Percentiles rank a stretch among this genome's conserved stretches.
Conservation (phyloP, 2,113 vertebrate species). For the Passer domesticus region DNA sequence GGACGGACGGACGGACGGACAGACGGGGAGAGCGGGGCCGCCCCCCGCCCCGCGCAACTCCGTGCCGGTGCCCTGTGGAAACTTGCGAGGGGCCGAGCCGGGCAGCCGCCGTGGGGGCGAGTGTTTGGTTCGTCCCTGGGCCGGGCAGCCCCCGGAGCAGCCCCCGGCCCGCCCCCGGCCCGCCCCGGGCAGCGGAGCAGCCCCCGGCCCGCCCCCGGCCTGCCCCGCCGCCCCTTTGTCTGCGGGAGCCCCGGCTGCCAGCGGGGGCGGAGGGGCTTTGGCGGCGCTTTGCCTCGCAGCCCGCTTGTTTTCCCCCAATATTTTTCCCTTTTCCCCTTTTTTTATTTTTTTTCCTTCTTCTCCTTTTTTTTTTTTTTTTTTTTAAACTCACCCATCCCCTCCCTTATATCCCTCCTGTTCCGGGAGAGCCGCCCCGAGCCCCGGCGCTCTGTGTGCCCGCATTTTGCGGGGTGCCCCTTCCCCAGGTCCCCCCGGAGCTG, state of each 20-base stretch:
- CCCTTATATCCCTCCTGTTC: neutral
- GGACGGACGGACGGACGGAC: neutral
- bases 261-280: neutral
- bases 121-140: neutral
- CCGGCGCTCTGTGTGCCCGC: no score
- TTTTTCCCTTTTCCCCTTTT: neutral
- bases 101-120: neutral
- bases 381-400: accelerated
- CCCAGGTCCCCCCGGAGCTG: accelerated
- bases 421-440: neutral
- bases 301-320: neutral
- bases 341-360: neutral
- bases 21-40: neutral
- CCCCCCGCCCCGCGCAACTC: neutral
- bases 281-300: neutral
- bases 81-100: neutral
- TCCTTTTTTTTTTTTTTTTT: no score
- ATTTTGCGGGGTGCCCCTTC: accelerated
- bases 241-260: neutral
- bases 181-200: neutral
- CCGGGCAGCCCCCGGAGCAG: neutral
- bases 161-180: no score
- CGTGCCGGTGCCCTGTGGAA: neutral
- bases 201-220: neutral
- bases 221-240: conserved; percentile 68